These are phyloP conservation scores for Andrena praecox DNA, from an alignment of 2,888 invertebrate genomes.

Conservation along the genomic window DNA sequence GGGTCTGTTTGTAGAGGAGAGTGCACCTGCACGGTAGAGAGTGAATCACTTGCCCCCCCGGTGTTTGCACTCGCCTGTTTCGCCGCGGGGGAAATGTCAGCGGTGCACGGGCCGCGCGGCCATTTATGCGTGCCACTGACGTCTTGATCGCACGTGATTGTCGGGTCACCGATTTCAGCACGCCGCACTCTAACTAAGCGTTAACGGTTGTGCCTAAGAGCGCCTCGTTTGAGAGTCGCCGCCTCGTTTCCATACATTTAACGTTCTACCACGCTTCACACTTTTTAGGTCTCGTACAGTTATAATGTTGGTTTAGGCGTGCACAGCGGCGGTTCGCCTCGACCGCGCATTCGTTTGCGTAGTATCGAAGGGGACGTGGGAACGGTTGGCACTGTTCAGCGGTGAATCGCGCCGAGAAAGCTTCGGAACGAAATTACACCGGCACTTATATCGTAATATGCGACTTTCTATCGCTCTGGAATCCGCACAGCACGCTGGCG, in stretches of 20 bases:
- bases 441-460: neutral
- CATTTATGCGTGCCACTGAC: slow-evolving; percentile 7
- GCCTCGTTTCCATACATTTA: neutral
- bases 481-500: neutral
- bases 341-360: neutral
- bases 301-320: neutral
- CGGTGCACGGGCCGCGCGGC: neutral
- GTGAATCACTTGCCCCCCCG: slow-evolving; percentile 11
- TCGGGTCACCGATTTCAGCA: neutral
- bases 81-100: slow-evolving; percentile 13
- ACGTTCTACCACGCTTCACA: too few species aligned
- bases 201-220: neutral
- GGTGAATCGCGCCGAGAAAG: slow-evolving; percentile 10
- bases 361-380: neutral
- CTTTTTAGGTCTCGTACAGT: neutral
- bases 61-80: slow-evolving; percentile 15
- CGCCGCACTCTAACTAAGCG: neutral
- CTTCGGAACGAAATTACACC: neutral
- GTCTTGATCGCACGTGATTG: slow-evolving; percentile 19
- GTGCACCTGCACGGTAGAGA: slow-evolving; percentile 18
- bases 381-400: neutral
- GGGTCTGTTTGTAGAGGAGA: slow-evolving; percentile 24
- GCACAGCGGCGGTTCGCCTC: neutral
- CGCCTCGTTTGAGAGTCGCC: neutral
- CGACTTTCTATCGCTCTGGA: slow-evolving; percentile 2